Evolutionary conservation across 2,113 vertebrate genomes (phyloP).

Genomic region (Odontophorus gujanensis): DNA sequence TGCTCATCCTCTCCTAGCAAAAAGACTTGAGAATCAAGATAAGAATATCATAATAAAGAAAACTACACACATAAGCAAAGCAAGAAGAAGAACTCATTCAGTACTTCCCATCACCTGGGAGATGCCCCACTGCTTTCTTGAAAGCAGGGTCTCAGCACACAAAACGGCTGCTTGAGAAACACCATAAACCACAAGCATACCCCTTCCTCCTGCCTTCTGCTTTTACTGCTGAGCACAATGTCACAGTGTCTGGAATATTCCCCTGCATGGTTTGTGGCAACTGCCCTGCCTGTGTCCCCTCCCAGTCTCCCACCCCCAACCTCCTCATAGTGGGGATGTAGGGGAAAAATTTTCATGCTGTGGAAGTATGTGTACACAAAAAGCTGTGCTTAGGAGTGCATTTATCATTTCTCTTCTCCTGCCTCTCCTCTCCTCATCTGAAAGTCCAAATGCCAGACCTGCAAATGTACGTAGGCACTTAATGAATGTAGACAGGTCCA

Average conservation of each 20-base stretch:
- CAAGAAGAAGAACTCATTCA: background rate
- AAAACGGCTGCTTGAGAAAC: background rate
- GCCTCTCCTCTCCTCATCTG: background rate
- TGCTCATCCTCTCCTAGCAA: background rate
- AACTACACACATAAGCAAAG: background rate
- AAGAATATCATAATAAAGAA: background rate
- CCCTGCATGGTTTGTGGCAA: background rate
- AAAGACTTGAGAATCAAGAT: fast-evolving
- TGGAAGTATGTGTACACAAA: background rate
- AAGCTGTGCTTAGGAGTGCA: background rate
- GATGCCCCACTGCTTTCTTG: background rate
- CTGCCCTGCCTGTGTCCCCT: background rate
- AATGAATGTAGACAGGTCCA: background rate
- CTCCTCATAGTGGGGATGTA: background rate
- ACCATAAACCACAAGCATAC: background rate
- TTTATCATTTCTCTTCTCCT: background rate
- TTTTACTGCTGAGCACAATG: background rate
- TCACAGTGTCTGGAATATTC: background rate
- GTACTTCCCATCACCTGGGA: background rate
- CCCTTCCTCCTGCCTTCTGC: background rate
- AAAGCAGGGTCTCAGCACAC: background rate
- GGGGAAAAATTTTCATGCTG: background rate
- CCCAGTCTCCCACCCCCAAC: background rate
- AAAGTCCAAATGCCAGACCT: background rate
- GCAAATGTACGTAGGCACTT: background rate